phyloP scores from a whole-genome alignment of 2,113 vertebrate genomes.

The Entomyzon cyanotis region DNA sequence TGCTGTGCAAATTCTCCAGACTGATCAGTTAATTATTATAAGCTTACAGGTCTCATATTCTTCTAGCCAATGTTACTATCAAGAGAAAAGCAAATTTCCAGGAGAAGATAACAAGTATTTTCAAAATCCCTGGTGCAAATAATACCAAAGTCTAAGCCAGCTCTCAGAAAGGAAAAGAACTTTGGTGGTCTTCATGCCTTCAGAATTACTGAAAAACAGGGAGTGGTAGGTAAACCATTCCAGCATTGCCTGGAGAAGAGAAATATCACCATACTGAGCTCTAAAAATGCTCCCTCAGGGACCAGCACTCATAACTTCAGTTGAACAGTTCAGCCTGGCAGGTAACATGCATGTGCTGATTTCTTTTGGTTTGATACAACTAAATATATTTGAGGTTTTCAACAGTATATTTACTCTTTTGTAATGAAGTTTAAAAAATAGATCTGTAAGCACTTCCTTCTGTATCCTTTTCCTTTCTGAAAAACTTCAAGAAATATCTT shows the following conservation, averaged over 20 bases:
- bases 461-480: neutral
- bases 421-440: neutral
- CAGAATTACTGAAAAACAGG: slow-evolving; percentile 9
- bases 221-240: slow-evolving; percentile 23
- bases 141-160: neutral
- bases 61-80: neutral
- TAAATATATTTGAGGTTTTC: neutral
- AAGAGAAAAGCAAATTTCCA: slow-evolving; percentile 41
- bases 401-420: neutral
- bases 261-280: neutral
- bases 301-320: neutral
- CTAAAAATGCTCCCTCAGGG: neutral
- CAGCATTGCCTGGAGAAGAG: neutral
- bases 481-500: neutral
- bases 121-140: neutral
- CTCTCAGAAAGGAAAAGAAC: slow-evolving; percentile 15
- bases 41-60: neutral
- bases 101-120: slow-evolving; percentile 14
- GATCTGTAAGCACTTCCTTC: neutral
- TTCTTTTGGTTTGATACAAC: neutral
- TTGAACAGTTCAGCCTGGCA: neutral
- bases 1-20: neutral
- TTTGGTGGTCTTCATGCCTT: slow-evolving; percentile 44
- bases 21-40: neutral
- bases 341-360: neutral